A percentile compares a stretch with the other conserved stretches of the same genome.
Conservation (phyloP, 2,888 invertebrate species). For the Sesamia inferens region DNA sequence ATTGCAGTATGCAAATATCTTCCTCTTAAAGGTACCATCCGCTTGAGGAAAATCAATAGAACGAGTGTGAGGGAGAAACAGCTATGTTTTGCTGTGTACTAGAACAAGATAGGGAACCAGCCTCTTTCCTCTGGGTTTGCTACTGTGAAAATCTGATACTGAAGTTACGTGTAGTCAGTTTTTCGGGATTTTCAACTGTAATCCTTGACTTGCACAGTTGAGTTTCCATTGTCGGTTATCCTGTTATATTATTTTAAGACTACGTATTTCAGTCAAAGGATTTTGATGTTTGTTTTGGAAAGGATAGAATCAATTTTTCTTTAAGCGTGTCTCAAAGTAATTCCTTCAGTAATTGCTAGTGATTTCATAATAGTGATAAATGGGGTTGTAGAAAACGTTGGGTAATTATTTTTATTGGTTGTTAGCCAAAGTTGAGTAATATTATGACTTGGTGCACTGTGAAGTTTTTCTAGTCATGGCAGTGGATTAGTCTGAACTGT, state of each 20-base stretch:
- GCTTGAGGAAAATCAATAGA: slow-evolving; percentile 82
- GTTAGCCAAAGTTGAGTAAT: slow-evolving; percentile 44
- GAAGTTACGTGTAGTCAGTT: neutral
- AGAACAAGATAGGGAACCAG: slow-evolving; percentile 64
- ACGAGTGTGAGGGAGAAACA: slow-evolving; percentile 56
- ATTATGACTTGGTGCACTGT: slow-evolving; percentile 39
- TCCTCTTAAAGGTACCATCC: slow-evolving; percentile 72
- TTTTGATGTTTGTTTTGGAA: slow-evolving; percentile 14
- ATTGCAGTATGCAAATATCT: slow-evolving; percentile 79
- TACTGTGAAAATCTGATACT: slow-evolving; percentile 71
- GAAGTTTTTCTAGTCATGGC: slow-evolving; percentile 30
- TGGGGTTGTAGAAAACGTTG: slow-evolving; percentile 66
- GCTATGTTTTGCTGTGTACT: slow-evolving; percentile 1
- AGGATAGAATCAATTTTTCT: slow-evolving; percentile 1
- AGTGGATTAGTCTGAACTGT: slow-evolving; percentile 8
- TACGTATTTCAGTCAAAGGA: neutral
- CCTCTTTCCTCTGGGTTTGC: slow-evolving; percentile 66
- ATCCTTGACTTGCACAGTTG: rapidly evolving
- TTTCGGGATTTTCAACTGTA: slow-evolving; percentile 36
- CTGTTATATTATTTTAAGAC: slow-evolving; percentile 44
- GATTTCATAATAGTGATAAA: slow-evolving; percentile 83
- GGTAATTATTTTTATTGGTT: slow-evolving; percentile 76
- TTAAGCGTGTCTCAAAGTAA: slow-evolving; percentile 43
- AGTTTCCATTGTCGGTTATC: slow-evolving; percentile 11
- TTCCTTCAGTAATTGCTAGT: slow-evolving; percentile 75